Evolutionary conservation across 2,113 vertebrate species (phyloP), one percentile per base, ranked within the genome.

Genomic region (Octodon degus): DNA sequence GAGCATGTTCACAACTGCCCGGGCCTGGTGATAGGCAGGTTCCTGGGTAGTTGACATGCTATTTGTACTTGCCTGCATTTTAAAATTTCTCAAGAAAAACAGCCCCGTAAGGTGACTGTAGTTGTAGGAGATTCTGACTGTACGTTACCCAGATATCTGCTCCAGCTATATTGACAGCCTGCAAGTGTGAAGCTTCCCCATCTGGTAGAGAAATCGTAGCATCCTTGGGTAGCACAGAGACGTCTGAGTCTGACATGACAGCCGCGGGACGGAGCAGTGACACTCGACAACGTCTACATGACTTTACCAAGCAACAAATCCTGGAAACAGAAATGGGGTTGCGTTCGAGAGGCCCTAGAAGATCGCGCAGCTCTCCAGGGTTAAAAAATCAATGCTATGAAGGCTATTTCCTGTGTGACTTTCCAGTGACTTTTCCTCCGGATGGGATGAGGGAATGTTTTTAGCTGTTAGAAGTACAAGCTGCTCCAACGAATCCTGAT

Each of bases 141-240:
- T 58, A 24, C n/a, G 55, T 68, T 92, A 93, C 55, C 90, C 87
- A 91, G 74, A 87, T 93, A 88, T 96, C 77, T 86, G 77, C 67
- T 95, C 22, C 58, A 89, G 79, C 96, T 97, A 96, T 93, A 96
- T 70, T 55, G 79, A 93, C 53, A 94, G 82, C 60, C 0, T 60
- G 88, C 60, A 96, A 96, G 93, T 96, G 96, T 76, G 85, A 97
- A 97, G 90, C 58, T 94, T 96, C 55, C 50, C 94, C 74, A 91
- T 95, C 94, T 97, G 83, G 86, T 91, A 72, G 68, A 86, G 89
- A 97, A 95, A 86, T 91, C 47, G 76, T 94, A 89, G 84, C 60
- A 92, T 58, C 85, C 67, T n/a, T 32, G 65, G 81, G 8, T 34
- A 37, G 68, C 95, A 86, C 63, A 90, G 94, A 91, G 94, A 58